Evolutionary conservation across 2,113 vertebrate species (phyloP), one percentile per base, ranked within the genome.

Genomic region (Alosa alosa): DNA sequence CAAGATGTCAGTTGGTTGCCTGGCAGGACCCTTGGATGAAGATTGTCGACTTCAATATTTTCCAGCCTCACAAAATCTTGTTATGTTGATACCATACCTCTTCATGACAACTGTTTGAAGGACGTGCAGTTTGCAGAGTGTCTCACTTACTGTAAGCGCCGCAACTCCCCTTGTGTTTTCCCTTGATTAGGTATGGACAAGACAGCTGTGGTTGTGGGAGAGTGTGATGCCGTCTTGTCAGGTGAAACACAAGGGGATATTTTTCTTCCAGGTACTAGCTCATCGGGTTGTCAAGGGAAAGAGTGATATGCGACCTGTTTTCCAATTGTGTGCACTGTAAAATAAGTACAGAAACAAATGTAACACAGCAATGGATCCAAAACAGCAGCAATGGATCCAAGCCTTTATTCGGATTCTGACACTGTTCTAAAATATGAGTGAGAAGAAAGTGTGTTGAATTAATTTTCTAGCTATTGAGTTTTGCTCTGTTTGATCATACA

Each of bases 251-350:
- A 55, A 85, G 84, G 84, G 82, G 84, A 49, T 81, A 84, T 83
- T 88, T 85, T 78, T 87, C 84, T 60, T 82, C 85, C 25, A 22
- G 85, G 47, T 82, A 20, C 60, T 84, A 49, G 64, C 64, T 44
- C 50, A 44, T 72, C 87, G 82, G 85, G 86, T 86, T 89, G 83
- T 86, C 83, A 83, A 82, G 60, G 46, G 57, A 84, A 64, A 85
- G 83, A 84, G 49, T 85, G 78, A 55, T 57, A 39, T 36, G 47
- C 75, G 75, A 72, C 85, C 82, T 64, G 75, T 46, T 84, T 72
- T 87, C 82, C 81, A 36, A 39, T 41, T 41, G 25, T 13, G 10
- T 36, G 39, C 1, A 78, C 72, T 39, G 25, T 36, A 78, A 36
- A 78, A 78, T 78, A 78, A 5, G 13, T 17, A 2, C 15, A 39